These are phyloP conservation scores for Xenopus laevis DNA, from an alignment of 2,113 vertebrate genomes.

Conservation along the genomic window DNA sequence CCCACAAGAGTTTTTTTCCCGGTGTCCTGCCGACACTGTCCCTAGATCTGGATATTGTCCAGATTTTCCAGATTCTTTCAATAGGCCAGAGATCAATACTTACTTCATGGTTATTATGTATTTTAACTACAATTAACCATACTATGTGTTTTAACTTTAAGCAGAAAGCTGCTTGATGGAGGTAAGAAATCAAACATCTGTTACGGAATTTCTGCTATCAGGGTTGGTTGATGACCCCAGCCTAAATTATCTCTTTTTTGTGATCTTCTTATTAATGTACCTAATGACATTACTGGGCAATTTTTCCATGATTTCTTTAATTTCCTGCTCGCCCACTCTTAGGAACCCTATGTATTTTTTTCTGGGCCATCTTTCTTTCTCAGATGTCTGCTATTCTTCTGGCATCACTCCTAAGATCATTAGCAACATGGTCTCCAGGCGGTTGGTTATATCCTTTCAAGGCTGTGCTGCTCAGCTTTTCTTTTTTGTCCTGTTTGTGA, in stretches of 20 bases:
- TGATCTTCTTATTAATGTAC: constrained; percentile 12
- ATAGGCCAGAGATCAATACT: too few relatives aligned
- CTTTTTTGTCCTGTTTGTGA: constrained; percentile 28
- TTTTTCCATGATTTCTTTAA: constrained; percentile 20
- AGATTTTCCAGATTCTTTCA: too few relatives aligned
- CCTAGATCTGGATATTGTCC: too few relatives aligned
- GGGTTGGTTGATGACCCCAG: constrained; percentile 7
- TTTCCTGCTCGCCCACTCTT: too few relatives aligned
- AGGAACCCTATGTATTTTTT: too few relatives aligned
- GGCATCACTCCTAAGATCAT: constrained; percentile 26
- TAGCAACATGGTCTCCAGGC: neutral
- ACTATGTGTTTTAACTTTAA: too few relatives aligned
- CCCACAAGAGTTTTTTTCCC: too few relatives aligned
- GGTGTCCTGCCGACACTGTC: too few relatives aligned
- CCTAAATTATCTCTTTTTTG: constrained; percentile 6
- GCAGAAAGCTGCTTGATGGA: too few relatives aligned
- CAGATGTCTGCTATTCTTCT: constrained; percentile 29
- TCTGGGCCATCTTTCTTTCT: too few relatives aligned
- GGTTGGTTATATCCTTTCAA: constrained; percentile 7
- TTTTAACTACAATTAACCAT: too few relatives aligned
- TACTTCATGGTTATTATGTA: too few relatives aligned
- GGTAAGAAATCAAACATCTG: neutral
- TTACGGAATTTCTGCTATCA: constrained; percentile 12
- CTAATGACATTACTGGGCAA: constrained; percentile 20
- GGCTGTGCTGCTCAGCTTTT: constrained; percentile 26